Evolutionary conservation across 2,888 invertebrate species (phyloP).

Genomic region (Philhelius pedissequus): DNA sequence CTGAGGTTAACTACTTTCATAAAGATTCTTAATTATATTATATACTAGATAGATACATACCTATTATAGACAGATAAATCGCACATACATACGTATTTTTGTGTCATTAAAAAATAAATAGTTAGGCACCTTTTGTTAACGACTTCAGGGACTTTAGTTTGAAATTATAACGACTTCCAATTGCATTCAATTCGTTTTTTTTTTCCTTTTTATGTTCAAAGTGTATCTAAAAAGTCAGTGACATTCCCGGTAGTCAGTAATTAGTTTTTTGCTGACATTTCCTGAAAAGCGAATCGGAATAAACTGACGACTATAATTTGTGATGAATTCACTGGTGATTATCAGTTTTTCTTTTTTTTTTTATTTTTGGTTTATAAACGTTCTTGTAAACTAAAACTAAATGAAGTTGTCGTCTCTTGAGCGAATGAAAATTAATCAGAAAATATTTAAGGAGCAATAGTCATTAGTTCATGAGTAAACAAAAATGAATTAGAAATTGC

Average conservation of each 20-base stretch:
- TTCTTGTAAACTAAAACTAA: background rate
- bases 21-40: background rate
- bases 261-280: background rate
- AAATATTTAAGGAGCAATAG: background rate
- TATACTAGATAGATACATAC: too few species aligned
- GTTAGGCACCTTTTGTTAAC: background rate
- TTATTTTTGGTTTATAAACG: background rate
- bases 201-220: background rate
- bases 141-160: background rate
- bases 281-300: background rate
- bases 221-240: background rate
- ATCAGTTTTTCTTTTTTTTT: too few species aligned
- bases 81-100: background rate
- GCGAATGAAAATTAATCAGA: background rate
- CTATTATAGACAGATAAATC: background rate
- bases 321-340: background rate
- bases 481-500: too few species aligned
- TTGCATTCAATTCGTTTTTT: background rate
- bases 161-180: background rate
- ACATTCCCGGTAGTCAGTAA: background rate
- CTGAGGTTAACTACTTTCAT: background rate
- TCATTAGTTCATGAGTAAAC: too few species aligned
- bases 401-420: background rate
- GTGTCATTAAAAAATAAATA: background rate
- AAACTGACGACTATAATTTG: background rate